Evolutionary conservation across 2,113 vertebrate species (phyloP).

Genomic region (Rhinoptilus africanus): DNA sequence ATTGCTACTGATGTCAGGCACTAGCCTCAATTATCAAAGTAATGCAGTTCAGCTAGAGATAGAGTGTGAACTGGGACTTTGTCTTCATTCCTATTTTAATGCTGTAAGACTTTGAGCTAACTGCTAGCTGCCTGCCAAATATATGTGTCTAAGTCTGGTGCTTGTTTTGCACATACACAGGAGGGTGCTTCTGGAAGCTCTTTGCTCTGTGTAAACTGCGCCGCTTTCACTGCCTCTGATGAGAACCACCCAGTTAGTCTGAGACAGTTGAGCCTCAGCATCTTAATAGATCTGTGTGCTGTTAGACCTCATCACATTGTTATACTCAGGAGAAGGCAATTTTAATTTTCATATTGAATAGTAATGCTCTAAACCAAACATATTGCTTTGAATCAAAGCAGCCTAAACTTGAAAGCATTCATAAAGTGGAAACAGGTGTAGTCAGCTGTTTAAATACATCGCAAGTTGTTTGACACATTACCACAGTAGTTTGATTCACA

Average conservation of each 20-base stretch:
- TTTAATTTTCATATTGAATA: conserved; percentile 62
- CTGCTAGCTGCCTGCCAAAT: background rate
- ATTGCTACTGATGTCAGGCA: background rate
- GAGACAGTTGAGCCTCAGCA: background rate
- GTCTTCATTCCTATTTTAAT: background rate
- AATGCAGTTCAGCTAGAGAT: background rate
- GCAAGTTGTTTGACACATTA: conserved; percentile 71
- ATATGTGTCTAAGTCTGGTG: background rate
- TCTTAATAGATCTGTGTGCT: background rate
- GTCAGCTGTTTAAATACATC: conserved; percentile 72
- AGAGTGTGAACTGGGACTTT: too few species aligned
- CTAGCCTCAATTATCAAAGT: background rate
- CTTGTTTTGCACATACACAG: background rate
- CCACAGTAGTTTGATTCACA: conserved; percentile 70
- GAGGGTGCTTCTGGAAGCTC: background rate
- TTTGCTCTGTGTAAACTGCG: background rate
- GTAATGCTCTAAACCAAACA: conserved; percentile 50
- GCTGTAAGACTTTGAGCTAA: background rate
- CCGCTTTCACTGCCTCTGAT: background rate
- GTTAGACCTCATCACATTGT: background rate
- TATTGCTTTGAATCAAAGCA: conserved; percentile 70
- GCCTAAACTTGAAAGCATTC: conserved; percentile 69
- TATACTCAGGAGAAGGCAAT: conserved; percentile 1
- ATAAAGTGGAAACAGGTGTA: conserved; percentile 79
- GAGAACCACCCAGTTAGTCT: conserved; percentile 10